A percentile compares a stretch with the other conserved stretches of the same genome.
Evolutionary conservation across 1,140 invertebrate species (phyloP).

Genomic region (Acromyrmex charruanus): DNA sequence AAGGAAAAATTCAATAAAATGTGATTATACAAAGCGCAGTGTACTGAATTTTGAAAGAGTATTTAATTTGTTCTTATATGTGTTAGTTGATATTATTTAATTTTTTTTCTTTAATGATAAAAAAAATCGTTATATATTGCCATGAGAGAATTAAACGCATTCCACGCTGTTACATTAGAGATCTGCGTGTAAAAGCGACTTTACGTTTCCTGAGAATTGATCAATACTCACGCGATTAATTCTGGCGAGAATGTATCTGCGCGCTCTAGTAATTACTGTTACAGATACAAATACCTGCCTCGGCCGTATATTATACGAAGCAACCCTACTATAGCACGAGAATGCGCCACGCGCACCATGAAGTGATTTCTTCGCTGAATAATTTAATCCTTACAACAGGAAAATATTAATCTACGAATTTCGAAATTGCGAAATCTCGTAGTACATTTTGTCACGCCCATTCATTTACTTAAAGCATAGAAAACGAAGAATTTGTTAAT

Average conservation of each 20-base stretch:
- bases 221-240: conserved; percentile 72
- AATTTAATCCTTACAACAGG: conserved; percentile 38
- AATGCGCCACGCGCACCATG: conserved; percentile 30
- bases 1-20: conserved; percentile 12
- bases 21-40: neutral
- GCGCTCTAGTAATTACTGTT: conserved; percentile 71
- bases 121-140: neutral
- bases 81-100: neutral
- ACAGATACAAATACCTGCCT: conserved; percentile 54
- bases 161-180: neutral
- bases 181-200: conserved; percentile 36
- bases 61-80: neutral
- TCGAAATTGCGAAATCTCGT: conserved; percentile 18
- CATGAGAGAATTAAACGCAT: conserved; percentile 10
- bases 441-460: neutral
- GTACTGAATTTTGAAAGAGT: neutral
- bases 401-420: conserved; percentile 49
- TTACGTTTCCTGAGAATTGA: conserved; percentile 66
- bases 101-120: neutral
- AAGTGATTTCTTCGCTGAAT: conserved; percentile 60
- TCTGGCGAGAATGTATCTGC: conserved; percentile 69
- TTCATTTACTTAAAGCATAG: neutral
- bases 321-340: conserved; percentile 11
- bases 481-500: neutral
- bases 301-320: conserved; percentile 47